Percentiles rank a stretch among this genome's conserved stretches.
These are phyloP conservation scores for Lathronympha strigana DNA, from an alignment of 2,888 invertebrate genomes.

Conservation along the genomic window DNA sequence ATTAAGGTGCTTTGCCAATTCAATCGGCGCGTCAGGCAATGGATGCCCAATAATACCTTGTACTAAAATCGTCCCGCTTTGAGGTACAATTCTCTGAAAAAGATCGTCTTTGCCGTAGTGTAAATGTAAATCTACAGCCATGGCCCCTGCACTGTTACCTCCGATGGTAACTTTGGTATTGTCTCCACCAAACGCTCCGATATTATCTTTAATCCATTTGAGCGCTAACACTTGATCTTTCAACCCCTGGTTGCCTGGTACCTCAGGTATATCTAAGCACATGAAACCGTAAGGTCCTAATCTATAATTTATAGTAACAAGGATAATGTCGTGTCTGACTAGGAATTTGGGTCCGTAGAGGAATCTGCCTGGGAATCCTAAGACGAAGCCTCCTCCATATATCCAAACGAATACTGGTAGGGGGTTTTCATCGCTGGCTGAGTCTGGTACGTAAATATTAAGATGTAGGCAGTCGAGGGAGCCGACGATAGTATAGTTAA, in stretches of 20 bases:
- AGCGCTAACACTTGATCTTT: constrained; percentile 44
- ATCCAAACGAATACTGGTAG: constrained; percentile 70
- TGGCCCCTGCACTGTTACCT: constrained; percentile 42
- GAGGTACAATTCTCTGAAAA: constrained; percentile 27
- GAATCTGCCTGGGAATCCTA: constrained; percentile 57
- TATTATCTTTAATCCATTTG: constrained; percentile 42
- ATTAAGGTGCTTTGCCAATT: constrained; percentile 28
- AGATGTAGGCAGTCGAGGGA: constrained; percentile 83
- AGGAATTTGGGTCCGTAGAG: constrained; percentile 59
- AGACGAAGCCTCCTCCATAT: constrained; percentile 64
- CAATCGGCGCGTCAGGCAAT: constrained; percentile 17
- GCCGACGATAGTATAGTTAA: constrained; percentile 57
- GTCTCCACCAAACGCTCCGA: constrained; percentile 43
- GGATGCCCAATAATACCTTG: neutral
- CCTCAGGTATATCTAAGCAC: constrained; percentile 37
- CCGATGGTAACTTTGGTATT: constrained; percentile 34
- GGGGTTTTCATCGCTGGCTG: constrained; percentile 45
- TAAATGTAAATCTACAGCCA: constrained; percentile 24
- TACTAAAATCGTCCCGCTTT: constrained; percentile 22
- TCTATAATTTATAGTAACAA: constrained; percentile 48
- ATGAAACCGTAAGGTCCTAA: constrained; percentile 43
- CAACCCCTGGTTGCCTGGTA: constrained; percentile 45
- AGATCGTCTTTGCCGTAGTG: constrained; percentile 20
- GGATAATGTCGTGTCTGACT: constrained; percentile 57
- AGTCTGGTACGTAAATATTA: constrained; percentile 83